Base-by-base conservation (phyloP, 2,797 vertebrate genomes). In the Leptatherina wallacei region DNA sequence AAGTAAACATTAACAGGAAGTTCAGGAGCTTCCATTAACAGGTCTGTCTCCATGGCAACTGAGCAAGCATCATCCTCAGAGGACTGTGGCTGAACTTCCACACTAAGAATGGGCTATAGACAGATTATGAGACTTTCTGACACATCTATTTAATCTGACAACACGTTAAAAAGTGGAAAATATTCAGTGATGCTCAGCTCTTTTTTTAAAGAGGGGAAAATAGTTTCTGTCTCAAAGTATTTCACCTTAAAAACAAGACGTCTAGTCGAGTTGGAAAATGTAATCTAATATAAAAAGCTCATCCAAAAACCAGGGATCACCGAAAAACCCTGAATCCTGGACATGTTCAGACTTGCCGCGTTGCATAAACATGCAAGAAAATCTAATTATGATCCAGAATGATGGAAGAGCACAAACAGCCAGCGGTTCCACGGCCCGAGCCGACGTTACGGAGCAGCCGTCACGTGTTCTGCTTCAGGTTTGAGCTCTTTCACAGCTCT, bases 311-410 rank as follows among this genome's bases (percentile, higher is more conserved):
- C 40, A 77, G 65, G 40, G 69, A 51, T 42, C 33, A 33, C 32
- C 73, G 20, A 55, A 68, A 69, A 22, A 44, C 0, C n/a, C 55
- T 27, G 4, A 22, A 4, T 61, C 22, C 32, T 22, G 69, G 75
- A 24, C 87, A 88, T 76, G 87, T 82, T 71, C 77, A 51, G 81
- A 71, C 89, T 70, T 64, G 83, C 74, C 70, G 62, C 16, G 59
- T 12, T 54, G 40, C 16, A 75, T 36, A 65, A 27, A 61, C 58
- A 54, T 65, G 22, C 6, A 33, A 67, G 54, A 59, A 78, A 81
- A 76, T 73, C 14, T 1, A 10, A 62, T 67, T 27, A 68, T 59
- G 29, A 7, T 32, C 27, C 6, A 69, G 32, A 11, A 22, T 57
- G 44, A 47, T 10, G 6, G 20, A 1, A 36, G 6, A 3, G 3